Evolutionary conservation across 1,140 invertebrate genomes (phyloP), one percentile per base, ranked within the genome.

Genomic region (Bursaphelenchus mucronatus): DNA sequence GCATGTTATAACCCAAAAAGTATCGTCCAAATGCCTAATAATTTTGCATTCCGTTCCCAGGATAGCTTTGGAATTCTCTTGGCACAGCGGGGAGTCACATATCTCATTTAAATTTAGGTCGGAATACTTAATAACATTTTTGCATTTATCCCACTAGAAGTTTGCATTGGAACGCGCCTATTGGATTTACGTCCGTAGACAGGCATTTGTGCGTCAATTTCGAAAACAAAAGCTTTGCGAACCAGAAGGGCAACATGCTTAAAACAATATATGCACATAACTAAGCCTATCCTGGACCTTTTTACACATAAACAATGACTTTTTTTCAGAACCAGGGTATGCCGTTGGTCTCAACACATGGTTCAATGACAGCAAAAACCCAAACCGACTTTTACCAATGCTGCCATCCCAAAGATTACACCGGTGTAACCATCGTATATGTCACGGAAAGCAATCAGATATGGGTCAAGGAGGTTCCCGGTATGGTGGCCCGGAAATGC

Each of bases 371-470:
- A 39, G 15, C 13, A 17, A 66, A 58, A 43, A 40, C 17, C 10
- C 15, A 21, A 21, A 67, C 46, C 65, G 71, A 74, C 52, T 64
- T 61, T 49, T 75, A 45, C 49, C 75, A 63, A 45, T 76, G 74
- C 46, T 76, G 74, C 50, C 76, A 76, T 30, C 74, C 74, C 3
- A 76, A 65, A 39, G 76, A 78, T 47, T 78, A 76, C 46, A 50
- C 49, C 8, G 68, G 59, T n/a, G 73, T 76, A 40, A 76, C 71
- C 17, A 61, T 76, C 52, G 65, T 76, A 15, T 76, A 73, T 56
- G 63, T 78, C n/a, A 79, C 67, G 13, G 65, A 76, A 50, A 58
- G 74, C 63, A 68, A 67, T 43, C 41, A 71, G 44, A 68, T 76
- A 39, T 62, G 58, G 61, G 71, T 76, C 5, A 54, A 61, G 10